Conservation (phyloP, 1,140 invertebrate species). For the Drosophila lacteicornis region DNA sequence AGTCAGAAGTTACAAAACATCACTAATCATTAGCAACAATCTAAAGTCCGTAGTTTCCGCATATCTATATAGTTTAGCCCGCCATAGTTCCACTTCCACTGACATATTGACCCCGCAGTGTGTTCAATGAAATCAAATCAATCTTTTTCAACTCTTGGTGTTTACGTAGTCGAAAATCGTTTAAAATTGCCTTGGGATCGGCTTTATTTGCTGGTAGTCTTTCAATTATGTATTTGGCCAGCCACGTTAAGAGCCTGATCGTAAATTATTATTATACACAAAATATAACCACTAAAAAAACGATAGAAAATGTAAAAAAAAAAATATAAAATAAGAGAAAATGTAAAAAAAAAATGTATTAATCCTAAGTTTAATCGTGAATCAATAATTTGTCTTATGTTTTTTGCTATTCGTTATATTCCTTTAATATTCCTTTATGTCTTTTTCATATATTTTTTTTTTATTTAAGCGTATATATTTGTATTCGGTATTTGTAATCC, state of each 20-base stretch:
- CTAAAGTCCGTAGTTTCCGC: slow-evolving; percentile 33
- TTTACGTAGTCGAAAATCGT: slow-evolving; percentile 49
- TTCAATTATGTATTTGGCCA: slow-evolving; percentile 48
- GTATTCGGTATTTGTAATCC: slow-evolving; percentile 31
- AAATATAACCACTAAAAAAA: slow-evolving; percentile 59
- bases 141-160: slow-evolving; percentile 23
- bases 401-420: slow-evolving; percentile 40
- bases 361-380: slow-evolving; percentile 68
- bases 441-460: slow-evolving; percentile 24
- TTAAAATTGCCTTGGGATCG: slow-evolving; percentile 44
- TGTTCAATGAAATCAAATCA: slow-evolving; percentile 62
- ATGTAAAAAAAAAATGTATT: slow-evolving; percentile 51
- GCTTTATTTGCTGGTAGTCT: slow-evolving; percentile 41
- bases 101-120: slow-evolving; percentile 69
- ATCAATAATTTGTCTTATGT: slow-evolving; percentile 64
- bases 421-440: slow-evolving; percentile 15
- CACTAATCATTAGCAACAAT: slow-evolving; percentile 11
- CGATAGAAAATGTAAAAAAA: slow-evolving; percentile 45
- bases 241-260: slow-evolving; percentile 78
- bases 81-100: slow-evolving; percentile 5
- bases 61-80: slow-evolving; percentile 16
- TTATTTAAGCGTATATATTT: slow-evolving; percentile 40
- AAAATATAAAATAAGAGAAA: slow-evolving; percentile 44
- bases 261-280: slow-evolving; percentile 61
- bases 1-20: slow-evolving; percentile 9